Evolutionary conservation across 2,888 invertebrate genomes (phyloP).

Genomic region (Caenorhabditis panamensis): DNA sequence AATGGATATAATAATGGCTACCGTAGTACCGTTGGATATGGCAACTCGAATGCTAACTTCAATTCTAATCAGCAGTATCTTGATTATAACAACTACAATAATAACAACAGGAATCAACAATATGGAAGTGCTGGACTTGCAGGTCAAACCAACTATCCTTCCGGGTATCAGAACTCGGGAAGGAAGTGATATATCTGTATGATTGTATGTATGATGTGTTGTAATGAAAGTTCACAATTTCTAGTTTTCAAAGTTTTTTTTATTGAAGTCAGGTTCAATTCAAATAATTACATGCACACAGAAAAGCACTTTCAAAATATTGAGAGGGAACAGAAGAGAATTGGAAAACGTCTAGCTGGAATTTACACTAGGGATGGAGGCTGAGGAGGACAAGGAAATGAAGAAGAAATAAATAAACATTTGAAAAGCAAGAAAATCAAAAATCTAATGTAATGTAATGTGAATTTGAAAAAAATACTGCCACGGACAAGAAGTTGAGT

Average conservation of each 20-base stretch:
- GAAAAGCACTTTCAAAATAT: constrained; percentile 29
- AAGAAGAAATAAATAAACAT: constrained; percentile 21
- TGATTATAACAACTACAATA: constrained; percentile 20
- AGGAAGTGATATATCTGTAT: constrained; percentile 8
- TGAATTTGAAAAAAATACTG: constrained; percentile 35
- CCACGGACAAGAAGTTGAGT: constrained; percentile 17
- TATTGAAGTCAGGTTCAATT: constrained; percentile 15
- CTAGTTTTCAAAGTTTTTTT: neutral
- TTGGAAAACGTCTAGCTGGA: constrained; percentile 39
- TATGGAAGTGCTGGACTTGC: constrained; percentile 40
- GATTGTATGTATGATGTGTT: neutral
- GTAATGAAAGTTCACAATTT: neutral
- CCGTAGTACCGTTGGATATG: constrained; percentile 31
- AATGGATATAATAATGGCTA: constrained; percentile 30
- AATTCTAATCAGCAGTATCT: constrained; percentile 44
- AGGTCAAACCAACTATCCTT: constrained; percentile 33
- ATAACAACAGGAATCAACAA: constrained; percentile 32
- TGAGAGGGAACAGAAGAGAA: constrained; percentile 11
- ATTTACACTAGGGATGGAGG: constrained; percentile 11
- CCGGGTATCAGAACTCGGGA: constrained; percentile 44
- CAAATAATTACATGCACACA: constrained; percentile 34
- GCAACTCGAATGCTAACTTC: constrained; percentile 41
- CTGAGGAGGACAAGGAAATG: constrained; percentile 22
- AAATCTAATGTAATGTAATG: too few species aligned
- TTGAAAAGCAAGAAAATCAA: neutral